These are phyloP conservation scores for Helicoverpa zea DNA, from an alignment of 1,140 invertebrate species.

Conservation along the genomic window DNA sequence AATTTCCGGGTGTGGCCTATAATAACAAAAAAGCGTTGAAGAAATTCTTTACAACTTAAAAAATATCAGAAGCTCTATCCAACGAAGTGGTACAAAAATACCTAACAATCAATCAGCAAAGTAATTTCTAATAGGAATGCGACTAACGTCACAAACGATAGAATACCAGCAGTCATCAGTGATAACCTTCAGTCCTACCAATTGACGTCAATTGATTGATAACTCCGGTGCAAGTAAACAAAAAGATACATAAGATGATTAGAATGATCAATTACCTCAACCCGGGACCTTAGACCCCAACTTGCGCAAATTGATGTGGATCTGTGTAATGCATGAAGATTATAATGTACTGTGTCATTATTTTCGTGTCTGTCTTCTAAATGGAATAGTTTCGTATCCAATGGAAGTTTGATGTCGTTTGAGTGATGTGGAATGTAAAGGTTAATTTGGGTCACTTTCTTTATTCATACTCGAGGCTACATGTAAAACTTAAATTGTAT, in stretches of 20 bases:
- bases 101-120: neutral
- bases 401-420: neutral
- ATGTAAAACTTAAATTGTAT: no score
- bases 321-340: slow-evolving; percentile 30
- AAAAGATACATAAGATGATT: slow-evolving; percentile 59
- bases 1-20: neutral
- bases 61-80: neutral
- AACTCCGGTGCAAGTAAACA: slow-evolving; percentile 68
- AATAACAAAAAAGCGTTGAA: neutral
- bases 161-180: slow-evolving; percentile 56
- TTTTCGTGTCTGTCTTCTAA: slow-evolving; percentile 23
- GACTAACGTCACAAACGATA: slow-evolving; percentile 43
- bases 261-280: slow-evolving; percentile 60
- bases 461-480: neutral
- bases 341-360: slow-evolving; percentile 45
- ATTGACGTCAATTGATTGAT: slow-evolving; percentile 80
- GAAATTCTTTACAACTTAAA: no score
- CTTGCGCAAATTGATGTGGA: slow-evolving; percentile 52
- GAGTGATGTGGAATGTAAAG: slow-evolving; percentile 7
- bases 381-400: slow-evolving; percentile 2
- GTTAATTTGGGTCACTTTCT: neutral
- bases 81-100: slow-evolving; percentile 13
- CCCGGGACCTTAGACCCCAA: slow-evolving; percentile 55
- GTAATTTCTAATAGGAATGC: slow-evolving; percentile 37
- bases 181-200: slow-evolving; percentile 66